Evolutionary conservation across 1,140 invertebrate species (phyloP).

Genomic region (Oncopodura yosiiana): DNA sequence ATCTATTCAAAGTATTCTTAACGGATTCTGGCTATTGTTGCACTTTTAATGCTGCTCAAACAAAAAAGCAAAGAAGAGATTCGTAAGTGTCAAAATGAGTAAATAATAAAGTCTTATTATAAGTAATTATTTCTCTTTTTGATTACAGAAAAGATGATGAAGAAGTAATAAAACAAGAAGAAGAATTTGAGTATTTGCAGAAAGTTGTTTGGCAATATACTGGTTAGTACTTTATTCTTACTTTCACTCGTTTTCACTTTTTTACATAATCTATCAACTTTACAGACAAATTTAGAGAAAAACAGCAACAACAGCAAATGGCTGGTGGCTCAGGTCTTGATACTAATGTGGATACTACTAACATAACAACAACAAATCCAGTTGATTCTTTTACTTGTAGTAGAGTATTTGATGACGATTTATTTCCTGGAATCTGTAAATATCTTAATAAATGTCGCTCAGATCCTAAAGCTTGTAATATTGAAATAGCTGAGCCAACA

Average conservation of each 20-base stretch:
- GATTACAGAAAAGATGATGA: conserved; percentile 23
- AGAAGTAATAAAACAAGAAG: conserved; percentile 28
- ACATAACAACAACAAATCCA: neutral
- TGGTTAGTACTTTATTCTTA: no score
- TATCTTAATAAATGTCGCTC: conserved; percentile 25
- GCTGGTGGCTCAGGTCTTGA: neutral
- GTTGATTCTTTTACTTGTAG: conserved; percentile 19
- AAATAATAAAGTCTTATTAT: neutral
- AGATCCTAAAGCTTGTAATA: conserved; percentile 23
- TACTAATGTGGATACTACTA: neutral
- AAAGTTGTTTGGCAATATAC: conserved; percentile 33
- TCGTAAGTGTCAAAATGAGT: conserved; percentile 10
- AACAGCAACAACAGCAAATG: neutral
- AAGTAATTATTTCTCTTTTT: neutral
- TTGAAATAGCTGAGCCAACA: conserved; percentile 1
- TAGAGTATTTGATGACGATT: conserved; percentile 29
- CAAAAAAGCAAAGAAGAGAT: conserved; percentile 13
- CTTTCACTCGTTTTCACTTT: no score
- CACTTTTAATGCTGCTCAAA: conserved; percentile 31
- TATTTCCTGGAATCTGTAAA: conserved; percentile 27
- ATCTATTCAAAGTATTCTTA: conserved; percentile 20
- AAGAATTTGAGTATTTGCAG: conserved; percentile 31
- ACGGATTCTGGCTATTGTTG: conserved; percentile 36
- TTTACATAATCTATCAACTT: no score
- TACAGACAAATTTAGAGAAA: conserved; percentile 10